These are phyloP conservation scores for Notothenia coriiceps DNA, from an alignment of 2,113 vertebrate genomes.

Conservation along the genomic window DNA sequence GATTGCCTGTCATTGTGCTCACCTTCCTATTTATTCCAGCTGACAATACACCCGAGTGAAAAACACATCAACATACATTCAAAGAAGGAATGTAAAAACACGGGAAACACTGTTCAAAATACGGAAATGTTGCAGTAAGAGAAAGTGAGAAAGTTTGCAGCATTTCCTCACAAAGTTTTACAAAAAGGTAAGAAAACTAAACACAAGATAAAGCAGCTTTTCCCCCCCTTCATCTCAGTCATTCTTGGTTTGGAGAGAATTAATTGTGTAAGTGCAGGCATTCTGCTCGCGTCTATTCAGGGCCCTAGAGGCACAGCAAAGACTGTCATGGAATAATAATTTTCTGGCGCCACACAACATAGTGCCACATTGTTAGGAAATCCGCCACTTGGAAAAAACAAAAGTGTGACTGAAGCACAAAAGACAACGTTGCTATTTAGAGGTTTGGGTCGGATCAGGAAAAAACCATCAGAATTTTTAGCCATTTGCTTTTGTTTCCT, in stretches of 20 bases:
- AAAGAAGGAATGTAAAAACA: constrained; percentile 11
- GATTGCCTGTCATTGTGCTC: constrained; percentile 27
- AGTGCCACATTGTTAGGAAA: constrained; percentile 42
- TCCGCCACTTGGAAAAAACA: constrained; percentile 33
- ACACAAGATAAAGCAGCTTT: neutral
- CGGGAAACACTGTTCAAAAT: constrained; percentile 36
- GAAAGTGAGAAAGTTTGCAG: constrained; percentile 30
- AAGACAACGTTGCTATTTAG: constrained; percentile 56
- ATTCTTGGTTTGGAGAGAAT: constrained; percentile 44
- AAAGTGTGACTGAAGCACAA: constrained; percentile 56
- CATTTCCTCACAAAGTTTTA: constrained; percentile 44
- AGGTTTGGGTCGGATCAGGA: constrained; percentile 37
- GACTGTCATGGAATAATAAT: constrained; percentile 56
- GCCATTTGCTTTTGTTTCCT: constrained; percentile 45
- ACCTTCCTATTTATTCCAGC: constrained; percentile 24
- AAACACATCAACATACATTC: constrained; percentile 9
- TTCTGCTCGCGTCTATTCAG: constrained; percentile 21
- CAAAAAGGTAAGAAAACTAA: constrained; percentile 24
- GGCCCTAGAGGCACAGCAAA: constrained; percentile 47
- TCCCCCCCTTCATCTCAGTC: constrained; percentile 6
- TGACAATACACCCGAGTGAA: constrained; percentile 10
- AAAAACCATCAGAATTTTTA: constrained; percentile 47
- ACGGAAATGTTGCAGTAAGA: constrained; percentile 9
- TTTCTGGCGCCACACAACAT: constrained; percentile 43
- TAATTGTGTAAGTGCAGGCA: constrained; percentile 39